Evolutionary conservation across 2,888 invertebrate species (phyloP).

Genomic region (Corythucha ciliata): DNA sequence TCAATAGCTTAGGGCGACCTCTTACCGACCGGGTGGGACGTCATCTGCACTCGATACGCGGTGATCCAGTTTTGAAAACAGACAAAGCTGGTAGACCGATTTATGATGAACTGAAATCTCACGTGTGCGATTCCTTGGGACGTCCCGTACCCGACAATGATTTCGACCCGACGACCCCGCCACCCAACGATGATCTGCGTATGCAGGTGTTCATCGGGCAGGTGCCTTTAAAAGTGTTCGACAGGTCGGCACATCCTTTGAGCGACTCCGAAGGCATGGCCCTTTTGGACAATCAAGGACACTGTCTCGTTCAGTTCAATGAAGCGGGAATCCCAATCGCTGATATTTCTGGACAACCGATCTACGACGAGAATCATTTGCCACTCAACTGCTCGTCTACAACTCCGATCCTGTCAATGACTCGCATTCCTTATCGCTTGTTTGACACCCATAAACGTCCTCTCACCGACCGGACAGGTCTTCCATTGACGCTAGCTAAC

Average conservation of each 20-base stretch:
- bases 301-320: slow-evolving; percentile 15
- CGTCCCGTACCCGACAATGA: slow-evolving; percentile 10
- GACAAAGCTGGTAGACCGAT: slow-evolving; percentile 22
- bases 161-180: slow-evolving; percentile 17
- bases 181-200: slow-evolving; percentile 8
- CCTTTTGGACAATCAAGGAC: slow-evolving; percentile 23
- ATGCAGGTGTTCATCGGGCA: slow-evolving; percentile 15
- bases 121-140: slow-evolving; percentile 12
- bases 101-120: slow-evolving; percentile 10
- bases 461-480: slow-evolving; percentile 9
- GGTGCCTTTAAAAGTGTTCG: slow-evolving; percentile 24
- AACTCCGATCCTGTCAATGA: slow-evolving; percentile 12
- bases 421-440: slow-evolving; percentile 7
- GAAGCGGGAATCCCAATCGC: slow-evolving; percentile 13
- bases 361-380: slow-evolving; percentile 7
- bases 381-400: slow-evolving; percentile 6
- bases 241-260: slow-evolving; percentile 26
- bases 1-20: slow-evolving; percentile 25
- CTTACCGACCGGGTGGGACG: slow-evolving; percentile 23
- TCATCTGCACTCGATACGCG: slow-evolving; percentile 17
- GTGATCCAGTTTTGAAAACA: slow-evolving; percentile 11
- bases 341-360: background rate
- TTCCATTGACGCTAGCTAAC: slow-evolving; percentile 11
- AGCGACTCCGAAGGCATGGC: slow-evolving; percentile 23
- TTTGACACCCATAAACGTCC: slow-evolving; percentile 14